Evolutionary conservation across 30 jellyfish, hydroid and myxozoan genomes (phyloP), one percentile per base, ranked within the genome.

Genomic region (Phacellophora camtschatica): DNA sequence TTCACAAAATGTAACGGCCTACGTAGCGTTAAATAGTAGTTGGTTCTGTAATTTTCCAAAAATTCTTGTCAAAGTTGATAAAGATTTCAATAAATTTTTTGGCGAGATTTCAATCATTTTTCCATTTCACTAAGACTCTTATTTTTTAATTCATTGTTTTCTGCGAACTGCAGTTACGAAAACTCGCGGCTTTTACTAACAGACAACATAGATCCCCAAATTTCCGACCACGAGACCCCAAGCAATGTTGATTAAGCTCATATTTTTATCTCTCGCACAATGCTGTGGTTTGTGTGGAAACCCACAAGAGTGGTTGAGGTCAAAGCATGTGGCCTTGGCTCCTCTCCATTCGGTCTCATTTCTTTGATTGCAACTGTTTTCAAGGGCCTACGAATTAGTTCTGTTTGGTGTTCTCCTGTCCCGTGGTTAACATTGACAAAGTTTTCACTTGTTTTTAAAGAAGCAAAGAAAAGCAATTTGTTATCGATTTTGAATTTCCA

Each of bases 221-320:
- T 53, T 73, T 49, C 86, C 72, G 86, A 73, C 86, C 86, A 73
- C 86, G 24, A 73, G 86, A 61, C 71, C 86, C 55, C 56, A 39
- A 24, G 76, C 63, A 48, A 53, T 73, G 86, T 22, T 19, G 86
- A 48, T 73, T 54, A 51, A 31, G 74, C 65, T 42, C 56, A 23
- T 73, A 54, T 73, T 73, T 73, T 73, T 35, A 73, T 73, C 36
- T 74, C 20, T 16, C 8, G 18, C 22, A 73, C 86, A 73, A 73
- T 73, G 66, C 74, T 73, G 86, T 73, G 86, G 86, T 73, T 53
- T 34, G 61, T 73, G 86, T 73, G 86, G 86, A 73, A 53, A 53
- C 86, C 86, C 86, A 57, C 86, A 73, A 73, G 43, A 73, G 86
- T 73, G 74, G 13, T 73, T 73, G 86, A 73, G 86, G 86, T 73